Percentiles rank a stretch among this genome's conserved stretches.
These are phyloP conservation scores for Catocala sponsa DNA, from an alignment of 2,888 invertebrate species.

Conservation along the genomic window DNA sequence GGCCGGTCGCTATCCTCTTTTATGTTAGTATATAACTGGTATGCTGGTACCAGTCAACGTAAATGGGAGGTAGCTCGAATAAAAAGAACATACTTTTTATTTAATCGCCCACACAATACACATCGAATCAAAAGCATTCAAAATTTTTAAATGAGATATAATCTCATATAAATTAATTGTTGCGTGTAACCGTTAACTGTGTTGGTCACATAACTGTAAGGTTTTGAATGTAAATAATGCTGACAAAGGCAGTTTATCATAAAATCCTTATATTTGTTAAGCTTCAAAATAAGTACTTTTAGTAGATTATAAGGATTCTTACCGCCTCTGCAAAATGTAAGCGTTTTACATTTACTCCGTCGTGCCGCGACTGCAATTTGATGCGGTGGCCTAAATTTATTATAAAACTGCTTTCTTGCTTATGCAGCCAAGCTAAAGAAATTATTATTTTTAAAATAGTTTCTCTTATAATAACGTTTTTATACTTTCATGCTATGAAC, in stretches of 20 bases:
- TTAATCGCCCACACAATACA: conserved; percentile 60
- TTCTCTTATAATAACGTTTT: too few species aligned
- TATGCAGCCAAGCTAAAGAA: too few species aligned
- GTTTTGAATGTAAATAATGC: conserved; percentile 25
- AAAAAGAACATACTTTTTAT: conserved; percentile 61
- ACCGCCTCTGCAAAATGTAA: too few species aligned
- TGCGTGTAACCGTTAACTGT: conserved; percentile 51
- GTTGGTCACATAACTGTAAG: conserved; percentile 57
- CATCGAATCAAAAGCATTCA: conserved; percentile 49
- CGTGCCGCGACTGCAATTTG: too few species aligned
- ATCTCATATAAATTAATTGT: conserved; percentile 59
- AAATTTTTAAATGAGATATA: conserved; percentile 57
- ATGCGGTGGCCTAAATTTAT: too few species aligned
- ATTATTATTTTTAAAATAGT: too few species aligned
- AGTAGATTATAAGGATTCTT: too few species aligned
- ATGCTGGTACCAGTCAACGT: conserved; percentile 67
- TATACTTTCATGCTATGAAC: too few species aligned
- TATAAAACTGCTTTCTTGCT: too few species aligned
- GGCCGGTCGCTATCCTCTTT: conserved; percentile 81
- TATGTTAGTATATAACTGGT: conserved; percentile 80
- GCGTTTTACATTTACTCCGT: too few species aligned
- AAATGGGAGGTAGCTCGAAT: conserved; percentile 61
- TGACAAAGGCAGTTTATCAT: conserved; percentile 10
- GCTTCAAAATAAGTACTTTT: neutral
- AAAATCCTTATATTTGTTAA: neutral